Conservation (phyloP, 2,113 vertebrate species). For the Microcebus lehilahytsara region DNA sequence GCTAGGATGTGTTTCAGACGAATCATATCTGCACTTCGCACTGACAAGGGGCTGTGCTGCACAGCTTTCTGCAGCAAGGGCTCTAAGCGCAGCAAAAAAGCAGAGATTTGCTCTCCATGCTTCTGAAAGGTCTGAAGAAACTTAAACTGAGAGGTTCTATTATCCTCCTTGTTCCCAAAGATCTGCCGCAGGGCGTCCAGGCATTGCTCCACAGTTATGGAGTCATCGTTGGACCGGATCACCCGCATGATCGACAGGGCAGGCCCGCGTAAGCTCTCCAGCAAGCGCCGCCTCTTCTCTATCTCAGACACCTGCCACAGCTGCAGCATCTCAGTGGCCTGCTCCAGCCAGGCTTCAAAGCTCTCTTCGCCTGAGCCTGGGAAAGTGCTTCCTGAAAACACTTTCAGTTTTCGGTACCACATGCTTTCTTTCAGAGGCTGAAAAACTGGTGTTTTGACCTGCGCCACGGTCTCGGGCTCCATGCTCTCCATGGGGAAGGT, state of each 20-base stretch:
- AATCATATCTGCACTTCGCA: neutral
- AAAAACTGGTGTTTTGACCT: rapidly evolving
- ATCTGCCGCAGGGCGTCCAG: conserved; percentile 45
- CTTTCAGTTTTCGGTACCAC: conserved; percentile 47
- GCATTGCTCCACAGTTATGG: conserved; percentile 5
- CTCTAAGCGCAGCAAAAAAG: conserved; percentile 40
- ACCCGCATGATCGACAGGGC: neutral
- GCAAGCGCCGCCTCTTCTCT: conserved; percentile 38
- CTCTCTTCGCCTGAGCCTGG: neutral
- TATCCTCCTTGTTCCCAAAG: conserved; percentile 27
- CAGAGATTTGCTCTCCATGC: neutral
- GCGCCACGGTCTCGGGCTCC: rapidly evolving
- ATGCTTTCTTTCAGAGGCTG: neutral
- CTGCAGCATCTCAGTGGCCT: conserved; percentile 34
- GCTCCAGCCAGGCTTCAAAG: conserved; percentile 59
- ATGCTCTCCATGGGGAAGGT: rapidly evolving
- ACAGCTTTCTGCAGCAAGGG: conserved; percentile 32
- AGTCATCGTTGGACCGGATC: neutral
- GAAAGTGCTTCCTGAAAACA: neutral
- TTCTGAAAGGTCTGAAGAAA: neutral
- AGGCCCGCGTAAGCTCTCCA: neutral
- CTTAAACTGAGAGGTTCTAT: neutral
- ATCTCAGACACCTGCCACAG: conserved; percentile 40
- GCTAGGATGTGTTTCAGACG: conserved; percentile 34
- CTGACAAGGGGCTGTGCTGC: neutral